Evolutionary conservation across 2,888 invertebrate species (phyloP), one percentile per base, ranked within the genome.

Genomic region (Epinotia brunnichana): DNA sequence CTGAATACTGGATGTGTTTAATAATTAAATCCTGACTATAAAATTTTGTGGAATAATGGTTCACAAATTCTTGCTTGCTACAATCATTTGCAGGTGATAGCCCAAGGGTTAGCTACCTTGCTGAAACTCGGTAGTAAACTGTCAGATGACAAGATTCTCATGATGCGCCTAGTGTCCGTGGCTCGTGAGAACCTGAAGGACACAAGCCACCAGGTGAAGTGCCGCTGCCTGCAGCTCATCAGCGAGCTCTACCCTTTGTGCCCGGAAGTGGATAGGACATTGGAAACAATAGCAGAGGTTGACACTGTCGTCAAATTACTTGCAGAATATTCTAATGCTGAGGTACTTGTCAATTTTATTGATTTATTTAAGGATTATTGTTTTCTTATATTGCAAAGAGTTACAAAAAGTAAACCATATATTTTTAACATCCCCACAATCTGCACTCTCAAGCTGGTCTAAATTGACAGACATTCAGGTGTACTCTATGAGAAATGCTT

Each of bases 311-410:
- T 97, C 10, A 95, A 95, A 80, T 92, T 98, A 69, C 94, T 99
- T n/a, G 96, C 96, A 24, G 96, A 96, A 77, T 98, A 97, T 88
- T 97, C 97, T 59, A 95, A 97, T 87, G 95, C 96, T 41, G 95
- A 95, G 95, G 94, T 93, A 80, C 80, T 39, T 41, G n/a, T 41
- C 35, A 70, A 39, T 29, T 48, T 48, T 48, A 60, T 62, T 19
- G 5, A 13, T 62, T 62, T 41, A 48, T 41, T 41, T 7, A 9
- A 44, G 15, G 13, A 4, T 56, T 56, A 15, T 35, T 35, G 35
- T 7, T 35, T 35, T 35, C 35, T 35, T 35, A 35, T 35, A 35
- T 9, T 35, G 35, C 9, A 9, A 29, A 5, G 35, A 35, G 9
- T 35, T 9, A 9, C 21, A 5, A 5, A 56, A 56, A 13, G 4